Evolutionary conservation across 1,140 invertebrate genomes (phyloP), one percentile per base, ranked within the genome.

Genomic region (Batillaria attramentaria): DNA sequence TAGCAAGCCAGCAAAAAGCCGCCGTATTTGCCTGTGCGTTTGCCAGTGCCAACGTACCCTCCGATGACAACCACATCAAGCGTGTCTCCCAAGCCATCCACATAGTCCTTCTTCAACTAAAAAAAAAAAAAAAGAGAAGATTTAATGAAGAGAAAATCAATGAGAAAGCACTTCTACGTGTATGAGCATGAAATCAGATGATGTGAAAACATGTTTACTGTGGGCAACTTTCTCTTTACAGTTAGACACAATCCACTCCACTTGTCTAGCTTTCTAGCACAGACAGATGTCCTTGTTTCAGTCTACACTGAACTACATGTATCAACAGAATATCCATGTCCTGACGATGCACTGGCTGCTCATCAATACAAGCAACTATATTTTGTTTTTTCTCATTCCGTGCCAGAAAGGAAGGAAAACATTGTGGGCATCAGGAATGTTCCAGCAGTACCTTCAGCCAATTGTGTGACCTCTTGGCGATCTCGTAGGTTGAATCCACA

Each of bases 1-100:
- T 98, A 98, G 91, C 97, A 99, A n/a, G 97, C 98, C 46, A 99
- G 92, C 37, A 99, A 92, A 90, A 99, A 99, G 24, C 98, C 98
- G 10, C 99, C 99, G 91, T 97, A 99, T 41, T 93, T 94, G 8
- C 98, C 98, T 4, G 97, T 96, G 79, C 98, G 92, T 91, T 98
- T 99, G 5, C 98, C 99, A 86, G 95, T 95, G 0, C 99, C 99
- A 57, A 94, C 91, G 91, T 97, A 99, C 0, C 95, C 98, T 78
- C 98, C 99, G 78, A 99, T 95, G 0, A 99, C 97, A 8, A 99
- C 97, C 10, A 94, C 93, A 93, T 98, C 97, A 46, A 99, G 91
- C 0, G 96, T 98, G 90, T 99, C 97, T 0, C 97, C 97, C 24
- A 97, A 95, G 65, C 97, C 97, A 42, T 99, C 97, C 77, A 99